Percentiles rank a stretch among this genome's conserved stretches.
These are phyloP conservation scores for Porites australiensis DNA, from an alignment of 64 coral and sea anemone genomes.

Conservation along the genomic window DNA sequence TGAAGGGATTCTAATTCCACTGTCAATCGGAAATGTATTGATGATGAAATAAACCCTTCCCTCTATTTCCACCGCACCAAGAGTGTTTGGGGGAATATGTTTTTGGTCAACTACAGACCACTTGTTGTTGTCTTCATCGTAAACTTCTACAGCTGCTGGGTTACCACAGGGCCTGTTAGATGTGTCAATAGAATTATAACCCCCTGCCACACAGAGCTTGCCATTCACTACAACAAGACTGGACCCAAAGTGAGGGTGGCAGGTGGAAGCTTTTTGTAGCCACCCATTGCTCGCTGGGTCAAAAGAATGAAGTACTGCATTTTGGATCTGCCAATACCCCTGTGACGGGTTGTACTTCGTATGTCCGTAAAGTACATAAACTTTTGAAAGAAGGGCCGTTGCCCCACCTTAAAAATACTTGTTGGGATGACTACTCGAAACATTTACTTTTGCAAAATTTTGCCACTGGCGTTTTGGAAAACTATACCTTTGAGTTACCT, in stretches of 20 bases:
- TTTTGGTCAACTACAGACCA: slow-evolving; percentile 36
- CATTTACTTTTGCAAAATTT: too few species aligned
- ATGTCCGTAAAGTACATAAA: background rate
- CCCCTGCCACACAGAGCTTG: background rate
- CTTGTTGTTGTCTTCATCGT: background rate
- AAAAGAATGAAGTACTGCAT: background rate
- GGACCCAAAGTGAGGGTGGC: slow-evolving; percentile 5
- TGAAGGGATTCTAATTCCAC: slow-evolving; percentile 43
- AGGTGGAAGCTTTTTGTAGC: background rate
- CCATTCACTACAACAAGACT: background rate
- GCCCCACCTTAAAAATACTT: background rate
- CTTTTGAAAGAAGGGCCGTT: background rate
- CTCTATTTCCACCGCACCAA: slow-evolving; percentile 40
- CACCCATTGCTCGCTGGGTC: background rate
- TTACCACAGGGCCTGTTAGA: background rate
- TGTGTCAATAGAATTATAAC: background rate
- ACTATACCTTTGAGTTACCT: background rate
- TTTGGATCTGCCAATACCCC: too few species aligned
- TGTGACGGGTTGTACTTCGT: too few species aligned
- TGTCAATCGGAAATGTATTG: slow-evolving; percentile 4
- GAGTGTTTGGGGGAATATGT: slow-evolving; percentile 34
- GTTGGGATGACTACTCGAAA: background rate
- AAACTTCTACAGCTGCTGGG: background rate
- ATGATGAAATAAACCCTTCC: slow-evolving; percentile 44
- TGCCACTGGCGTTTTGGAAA: background rate